These are phyloP conservation scores for Paelopatides confundens DNA, from an alignment of 53 echinoderm and acorn worm species.

Conservation along the genomic window DNA sequence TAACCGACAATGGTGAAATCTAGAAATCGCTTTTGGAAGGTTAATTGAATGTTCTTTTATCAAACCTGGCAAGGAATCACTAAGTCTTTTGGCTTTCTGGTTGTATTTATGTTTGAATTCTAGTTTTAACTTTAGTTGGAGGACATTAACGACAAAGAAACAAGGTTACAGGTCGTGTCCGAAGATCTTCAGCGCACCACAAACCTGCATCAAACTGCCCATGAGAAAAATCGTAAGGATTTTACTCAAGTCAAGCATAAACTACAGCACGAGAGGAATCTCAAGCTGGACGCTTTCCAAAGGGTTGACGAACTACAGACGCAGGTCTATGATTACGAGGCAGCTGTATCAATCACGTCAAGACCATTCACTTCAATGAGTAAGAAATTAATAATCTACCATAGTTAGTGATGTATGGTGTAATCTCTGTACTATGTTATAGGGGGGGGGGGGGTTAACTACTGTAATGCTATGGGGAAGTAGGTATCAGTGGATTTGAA, in stretches of 20 bases:
- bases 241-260: constrained; percentile 71
- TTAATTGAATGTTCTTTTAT: too few relatives aligned
- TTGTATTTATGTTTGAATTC: too few relatives aligned
- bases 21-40: too few relatives aligned
- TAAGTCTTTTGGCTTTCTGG: too few relatives aligned
- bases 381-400: too few relatives aligned
- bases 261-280: constrained; percentile 81
- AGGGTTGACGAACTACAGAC: constrained; percentile 96
- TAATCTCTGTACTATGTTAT: too few relatives aligned
- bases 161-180: constrained; percentile 71
- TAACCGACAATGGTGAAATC: too few relatives aligned
- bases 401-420: too few relatives aligned
- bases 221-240: constrained; percentile 88
- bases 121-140: constrained; percentile 88
- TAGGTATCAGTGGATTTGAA: too few relatives aligned
- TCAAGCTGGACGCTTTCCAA: constrained; percentile 92
- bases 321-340: constrained; percentile 96
- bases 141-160: constrained; percentile 92
- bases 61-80: too few relatives aligned
- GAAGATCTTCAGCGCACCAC: constrained; percentile 81
- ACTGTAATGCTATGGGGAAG: too few relatives aligned
- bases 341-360: constrained; percentile 78
- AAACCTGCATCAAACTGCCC: constrained; percentile 81
- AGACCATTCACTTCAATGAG: constrained; percentile 90
- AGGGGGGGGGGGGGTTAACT: too few relatives aligned